Evolutionary conservation across 2,888 invertebrate genomes (phyloP), one percentile per base, ranked within the genome.

Genomic region (Microplitis manilae): DNA sequence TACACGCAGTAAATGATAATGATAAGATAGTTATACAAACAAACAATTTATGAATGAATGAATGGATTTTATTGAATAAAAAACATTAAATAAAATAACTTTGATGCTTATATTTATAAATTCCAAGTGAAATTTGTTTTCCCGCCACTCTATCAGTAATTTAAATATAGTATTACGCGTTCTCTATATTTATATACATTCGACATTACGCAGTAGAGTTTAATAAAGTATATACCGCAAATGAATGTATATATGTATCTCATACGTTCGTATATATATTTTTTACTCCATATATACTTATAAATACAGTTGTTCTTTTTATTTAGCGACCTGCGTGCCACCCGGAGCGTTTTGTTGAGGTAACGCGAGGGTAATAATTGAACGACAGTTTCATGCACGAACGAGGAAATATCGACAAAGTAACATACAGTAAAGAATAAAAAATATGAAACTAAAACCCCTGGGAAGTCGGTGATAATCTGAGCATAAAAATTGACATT

Each of bases 301-400:
- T 59, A 9, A 39, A 39, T 15, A 62, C 38, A 72, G 2, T 15
- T 15, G 65, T 64, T 41, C 20, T 41, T 65, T 73, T 59, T 72
- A n/a, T 65, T 68, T 65, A 72, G 67, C 72, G 65, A 69, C 78
- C 64, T 76, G 71, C 62, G 50, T 62, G 50, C 13, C 67, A 72
- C 72, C 64, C 68, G 59, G 67, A 72, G 59, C 73, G 72, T 62
- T 69, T 78, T 30, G n/a, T 17, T 7, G 13, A 67, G 67, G 67
- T 67, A 75, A 77, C 77, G 74, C 77, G 76, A 72, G 76, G 67
- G 77, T 73, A 78, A 78, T 79, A 79, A 79, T 79, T 76, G 74
- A 79, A 76, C 65, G 40, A 62, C 69, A 73, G 5, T 62, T 40
- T 64, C 64, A 67, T 40, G 59, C 41, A 74, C 30, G 61, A 68